phyloP scores from a whole-genome alignment of 2,888 invertebrate species.

The Didymodactylos carnosus region DNA sequence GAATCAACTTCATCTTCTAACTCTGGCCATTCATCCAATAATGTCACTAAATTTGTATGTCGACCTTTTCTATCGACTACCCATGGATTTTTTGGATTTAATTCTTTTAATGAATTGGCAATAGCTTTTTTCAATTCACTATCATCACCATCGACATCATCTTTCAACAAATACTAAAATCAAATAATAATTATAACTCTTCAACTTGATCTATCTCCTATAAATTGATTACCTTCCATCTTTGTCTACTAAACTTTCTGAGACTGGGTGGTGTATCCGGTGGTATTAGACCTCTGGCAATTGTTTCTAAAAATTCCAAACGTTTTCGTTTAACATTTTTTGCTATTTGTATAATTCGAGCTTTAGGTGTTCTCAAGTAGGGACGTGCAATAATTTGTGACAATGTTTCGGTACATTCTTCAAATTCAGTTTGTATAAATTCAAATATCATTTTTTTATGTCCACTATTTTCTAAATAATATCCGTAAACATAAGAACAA shows the following conservation, averaged over 20 bases:
- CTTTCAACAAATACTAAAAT: slow-evolving; percentile 9
- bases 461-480: slow-evolving; percentile 45
- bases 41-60: slow-evolving; percentile 39
- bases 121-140: slow-evolving; percentile 15
- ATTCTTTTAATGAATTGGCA: slow-evolving; percentile 22
- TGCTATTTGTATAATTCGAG: slow-evolving; percentile 45
- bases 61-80: slow-evolving; percentile 39
- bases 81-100: slow-evolving; percentile 34
- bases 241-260: slow-evolving; percentile 29
- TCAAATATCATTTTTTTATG: slow-evolving; percentile 49
- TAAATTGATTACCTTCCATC: too few relatives aligned
- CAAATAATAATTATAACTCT: background rate
- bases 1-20: slow-evolving; percentile 35
- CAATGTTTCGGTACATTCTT: slow-evolving; percentile 46
- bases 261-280: slow-evolving; percentile 45
- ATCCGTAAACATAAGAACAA: slow-evolving; percentile 50
- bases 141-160: slow-evolving; percentile 13
- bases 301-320: slow-evolving; percentile 45
- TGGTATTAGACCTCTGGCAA: slow-evolving; percentile 39
- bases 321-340: slow-evolving; percentile 43
- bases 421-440: slow-evolving; percentile 49
- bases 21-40: slow-evolving; percentile 45
- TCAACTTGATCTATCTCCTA: slow-evolving; percentile 5
- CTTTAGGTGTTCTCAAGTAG: slow-evolving; percentile 43
- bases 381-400: slow-evolving; percentile 48